Evolutionary conservation across 2,888 invertebrate species (phyloP).

Genomic region (Nudaria mundana): DNA sequence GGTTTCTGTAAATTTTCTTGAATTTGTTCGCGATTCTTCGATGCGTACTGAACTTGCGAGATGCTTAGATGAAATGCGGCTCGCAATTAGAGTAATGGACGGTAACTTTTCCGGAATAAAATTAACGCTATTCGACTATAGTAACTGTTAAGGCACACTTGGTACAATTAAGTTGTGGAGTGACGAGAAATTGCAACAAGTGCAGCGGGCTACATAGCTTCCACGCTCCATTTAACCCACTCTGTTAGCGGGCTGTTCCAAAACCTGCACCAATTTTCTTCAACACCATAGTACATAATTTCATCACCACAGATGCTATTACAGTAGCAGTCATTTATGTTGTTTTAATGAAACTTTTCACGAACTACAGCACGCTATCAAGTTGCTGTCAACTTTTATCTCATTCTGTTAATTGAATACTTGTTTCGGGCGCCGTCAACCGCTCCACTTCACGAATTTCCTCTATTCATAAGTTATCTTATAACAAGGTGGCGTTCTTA

Average conservation of each 20-base stretch:
- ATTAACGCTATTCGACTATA: conserved; percentile 73
- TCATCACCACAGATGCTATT: too few relatives aligned
- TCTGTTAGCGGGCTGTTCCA: conserved; percentile 53
- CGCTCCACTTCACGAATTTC: conserved; percentile 41
- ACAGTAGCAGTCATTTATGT: too few relatives aligned
- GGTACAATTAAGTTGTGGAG: conserved; percentile 69
- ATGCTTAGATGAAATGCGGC: conserved; percentile 76
- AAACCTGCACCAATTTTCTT: conserved; percentile 48
- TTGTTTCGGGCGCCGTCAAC: conserved; percentile 44
- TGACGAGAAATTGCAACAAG: conserved; percentile 75
- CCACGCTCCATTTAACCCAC: conserved; percentile 74
- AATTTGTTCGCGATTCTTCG: conserved; percentile 67
- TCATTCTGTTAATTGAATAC: conserved; percentile 53
- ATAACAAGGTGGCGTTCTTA: conserved; percentile 49
- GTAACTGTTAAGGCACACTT: conserved; percentile 64
- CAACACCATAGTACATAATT: too few relatives aligned
- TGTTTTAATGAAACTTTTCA: too few relatives aligned
- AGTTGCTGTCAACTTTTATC: conserved; percentile 36
- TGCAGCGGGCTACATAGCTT: conserved; percentile 62
- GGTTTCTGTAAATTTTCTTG: conserved; percentile 65
- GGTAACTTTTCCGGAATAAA: conserved; percentile 63
- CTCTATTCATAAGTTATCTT: conserved; percentile 52
- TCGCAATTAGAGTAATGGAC: conserved; percentile 79
- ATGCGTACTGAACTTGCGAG: conserved; percentile 65
- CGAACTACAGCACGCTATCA: too few relatives aligned